phyloP scores from a whole-genome alignment of 2,113 vertebrate species.

The Cheilinus undulatus region DNA sequence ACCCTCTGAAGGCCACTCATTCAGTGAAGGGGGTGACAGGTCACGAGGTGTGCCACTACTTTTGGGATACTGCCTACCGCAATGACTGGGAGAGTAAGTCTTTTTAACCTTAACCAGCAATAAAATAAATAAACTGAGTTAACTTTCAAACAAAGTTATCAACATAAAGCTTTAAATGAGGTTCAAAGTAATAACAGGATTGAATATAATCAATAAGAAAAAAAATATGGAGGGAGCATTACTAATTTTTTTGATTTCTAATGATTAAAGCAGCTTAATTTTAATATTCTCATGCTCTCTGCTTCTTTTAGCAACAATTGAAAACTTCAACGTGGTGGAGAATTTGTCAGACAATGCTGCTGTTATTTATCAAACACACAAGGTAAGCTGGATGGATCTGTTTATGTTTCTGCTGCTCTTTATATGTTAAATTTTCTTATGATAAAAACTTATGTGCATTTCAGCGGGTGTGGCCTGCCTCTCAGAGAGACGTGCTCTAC shows the following conservation, averaged over 20 bases:
- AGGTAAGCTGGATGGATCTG: constrained; percentile 80
- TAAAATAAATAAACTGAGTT: no score
- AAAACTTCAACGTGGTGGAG: constrained; percentile 96
- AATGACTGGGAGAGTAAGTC: constrained; percentile 98
- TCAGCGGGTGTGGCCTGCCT: constrained; percentile 97
- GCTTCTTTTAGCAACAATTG: constrained; percentile 89
- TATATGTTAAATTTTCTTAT: not conserved
- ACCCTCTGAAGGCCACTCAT: constrained; percentile 97
- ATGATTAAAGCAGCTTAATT: not conserved
- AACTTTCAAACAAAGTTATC: no score
- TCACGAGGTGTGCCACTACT: constrained; percentile 96
- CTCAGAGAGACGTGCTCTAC: constrained; percentile 96
- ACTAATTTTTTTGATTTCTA: no score
- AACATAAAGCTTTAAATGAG: no score
- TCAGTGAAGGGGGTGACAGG: constrained; percentile 96
- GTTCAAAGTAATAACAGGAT: not conserved
- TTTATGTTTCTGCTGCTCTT: not conserved
- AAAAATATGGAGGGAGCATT: no score
- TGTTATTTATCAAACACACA: constrained; percentile 95
- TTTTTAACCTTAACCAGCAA: not conserved
- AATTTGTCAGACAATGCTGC: constrained; percentile 92
- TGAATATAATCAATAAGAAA: no score
- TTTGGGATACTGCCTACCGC: constrained; percentile 95
- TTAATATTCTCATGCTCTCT: not conserved
- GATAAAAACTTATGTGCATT: constrained; percentile 5